Conservation (phyloP, 2,888 invertebrate species). For the Epinotia brunnichana region DNA sequence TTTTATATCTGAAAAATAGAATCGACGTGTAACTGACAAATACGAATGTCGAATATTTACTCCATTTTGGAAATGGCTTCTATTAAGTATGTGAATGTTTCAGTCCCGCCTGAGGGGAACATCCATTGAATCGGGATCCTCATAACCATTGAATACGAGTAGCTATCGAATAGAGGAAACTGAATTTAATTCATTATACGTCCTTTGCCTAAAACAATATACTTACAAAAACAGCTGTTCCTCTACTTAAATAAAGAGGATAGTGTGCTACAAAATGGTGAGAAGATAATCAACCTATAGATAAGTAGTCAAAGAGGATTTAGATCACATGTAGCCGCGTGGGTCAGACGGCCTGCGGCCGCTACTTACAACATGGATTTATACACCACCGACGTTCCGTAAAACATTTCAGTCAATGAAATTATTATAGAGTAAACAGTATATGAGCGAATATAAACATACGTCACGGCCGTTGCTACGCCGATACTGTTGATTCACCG, state of each 20-base stretch:
- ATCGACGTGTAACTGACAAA: slow-evolving; percentile 35
- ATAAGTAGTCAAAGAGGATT: slow-evolving; percentile 37
- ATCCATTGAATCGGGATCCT: slow-evolving; percentile 29
- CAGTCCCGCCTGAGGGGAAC: slow-evolving; percentile 5
- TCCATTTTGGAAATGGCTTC: slow-evolving; percentile 35
- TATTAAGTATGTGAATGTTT: slow-evolving; percentile 24
- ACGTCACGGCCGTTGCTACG: slow-evolving; percentile 75
- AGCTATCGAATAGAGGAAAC: slow-evolving; percentile 13
- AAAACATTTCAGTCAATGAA: slow-evolving; percentile 76
- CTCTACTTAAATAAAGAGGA: slow-evolving; percentile 22
- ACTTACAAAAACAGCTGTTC: slow-evolving; percentile 7
- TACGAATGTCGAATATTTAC: slow-evolving; percentile 28
- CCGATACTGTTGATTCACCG: slow-evolving; percentile 67
- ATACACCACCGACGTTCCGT: slow-evolving; percentile 52
- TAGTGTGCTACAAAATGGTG: slow-evolving; percentile 12
- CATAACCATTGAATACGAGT: slow-evolving; percentile 16
- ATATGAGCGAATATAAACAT: slow-evolving; percentile 74
- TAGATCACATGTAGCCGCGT: slow-evolving; percentile 31
- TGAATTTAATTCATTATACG: slow-evolving; percentile 24
- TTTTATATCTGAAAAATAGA: slow-evolving; percentile 54
- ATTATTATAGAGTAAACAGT: slow-evolving; percentile 77
- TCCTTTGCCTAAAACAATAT: slow-evolving; percentile 15
- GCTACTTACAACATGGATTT: slow-evolving; percentile 45
- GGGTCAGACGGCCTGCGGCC: slow-evolving; percentile 40
- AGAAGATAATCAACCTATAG: slow-evolving; percentile 43